Percentiles rank a stretch among this genome's conserved stretches.
phyloP scores from a whole-genome alignment of 2,888 invertebrate genomes.

The Schizotus pectinicornis region DNA sequence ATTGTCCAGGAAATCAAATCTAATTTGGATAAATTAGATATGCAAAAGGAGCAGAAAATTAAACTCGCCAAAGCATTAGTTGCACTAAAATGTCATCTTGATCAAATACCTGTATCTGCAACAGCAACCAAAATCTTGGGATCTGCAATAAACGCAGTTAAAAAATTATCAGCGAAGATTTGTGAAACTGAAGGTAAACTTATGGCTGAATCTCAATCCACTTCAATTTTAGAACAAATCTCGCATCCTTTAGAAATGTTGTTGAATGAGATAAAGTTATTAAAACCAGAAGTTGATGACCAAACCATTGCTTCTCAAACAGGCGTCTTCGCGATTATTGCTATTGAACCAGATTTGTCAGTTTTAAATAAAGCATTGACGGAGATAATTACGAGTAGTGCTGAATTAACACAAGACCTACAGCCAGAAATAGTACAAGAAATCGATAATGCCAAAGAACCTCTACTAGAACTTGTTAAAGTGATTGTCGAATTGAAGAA shows the following conservation, averaged over 20 bases:
- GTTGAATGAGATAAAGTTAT: constrained; percentile 1
- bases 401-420: constrained; percentile 8
- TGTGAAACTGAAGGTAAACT: too few relatives aligned
- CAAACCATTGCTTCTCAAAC: neutral
- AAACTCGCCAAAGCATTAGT: too few relatives aligned
- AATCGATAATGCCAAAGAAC: constrained; percentile 21
- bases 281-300: neutral
- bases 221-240: neutral
- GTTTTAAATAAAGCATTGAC: constrained; percentile 22
- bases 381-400: constrained; percentile 5
- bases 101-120: too few relatives aligned
- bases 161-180: too few relatives aligned
- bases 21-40: too few relatives aligned
- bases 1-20: too few relatives aligned
- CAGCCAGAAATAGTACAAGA: constrained; percentile 13
- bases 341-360: constrained; percentile 4
- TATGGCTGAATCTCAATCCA: too few relatives aligned
- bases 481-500: constrained; percentile 21
- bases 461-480: constrained; percentile 9
- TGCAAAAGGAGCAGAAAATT: too few relatives aligned
- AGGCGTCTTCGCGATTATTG: constrained; percentile 2
- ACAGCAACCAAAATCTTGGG: too few relatives aligned
- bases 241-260: neutral
- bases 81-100: too few relatives aligned
- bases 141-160: too few relatives aligned